Evolutionary conservation across 2,888 invertebrate genomes (phyloP), one percentile per base, ranked within the genome.

Genomic region (Allolobophora icterica): DNA sequence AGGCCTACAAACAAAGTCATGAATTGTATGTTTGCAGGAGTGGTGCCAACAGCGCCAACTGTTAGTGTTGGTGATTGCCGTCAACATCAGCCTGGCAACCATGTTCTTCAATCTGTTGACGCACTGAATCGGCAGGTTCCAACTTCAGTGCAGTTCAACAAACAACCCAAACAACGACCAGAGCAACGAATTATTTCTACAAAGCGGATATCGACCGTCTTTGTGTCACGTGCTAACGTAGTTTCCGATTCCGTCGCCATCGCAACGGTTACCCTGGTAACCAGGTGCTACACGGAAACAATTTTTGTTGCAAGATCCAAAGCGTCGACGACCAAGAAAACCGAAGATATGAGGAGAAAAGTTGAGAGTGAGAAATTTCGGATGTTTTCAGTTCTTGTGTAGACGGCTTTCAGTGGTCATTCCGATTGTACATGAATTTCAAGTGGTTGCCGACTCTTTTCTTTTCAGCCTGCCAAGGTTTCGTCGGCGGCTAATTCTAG

Each of bases 71-170:
- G 94, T 95, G 84, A 94, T 95, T 91, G 94, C 95, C 89, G 93
- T 95, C 92, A 95, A 95, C 93, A 93, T 95, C 91, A 94, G 94
- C 93, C 93, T 95, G 93, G 95, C 95, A 89, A 95, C 94, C 92
- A 94, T 95, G 94, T 95, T 95, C 93, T 95, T 95, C 94, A 95
- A 95, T 93, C 93, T 95, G 89, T 93, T 95, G 91, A 94, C 95
- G 24, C 92, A 92, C 89, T 92, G 91, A 91, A 71, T 71, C 71
- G n/a, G n/a, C 71, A 1, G 30, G 71, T n/a, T 71, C 71, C 71
- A 71, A 52, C 30, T n/a, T 71, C 71, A 71, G 71, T 11, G 71
- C 71, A 8, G 71, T n/a, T 71, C 71, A 71, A n/a, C 71, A 71
- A n/a, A 71, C 71, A 17, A 71, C 71, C 11, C 30, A 71, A 17